Evolutionary conservation across 1,140 invertebrate genomes (phyloP).

Genomic region (Phenacoccus solenopsis): DNA sequence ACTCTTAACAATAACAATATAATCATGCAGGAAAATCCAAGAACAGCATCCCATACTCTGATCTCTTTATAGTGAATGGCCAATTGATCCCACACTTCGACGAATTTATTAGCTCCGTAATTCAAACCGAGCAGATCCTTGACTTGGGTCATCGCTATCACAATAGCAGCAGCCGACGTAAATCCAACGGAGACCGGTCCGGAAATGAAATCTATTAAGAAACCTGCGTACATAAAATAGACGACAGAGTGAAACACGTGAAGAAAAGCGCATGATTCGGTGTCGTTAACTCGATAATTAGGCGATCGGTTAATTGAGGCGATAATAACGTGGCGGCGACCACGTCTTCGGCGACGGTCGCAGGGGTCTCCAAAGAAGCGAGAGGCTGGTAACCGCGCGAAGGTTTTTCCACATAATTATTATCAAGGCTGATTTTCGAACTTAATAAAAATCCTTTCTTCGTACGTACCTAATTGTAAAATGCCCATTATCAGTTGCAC

Average conservation of each 20-base stretch:
- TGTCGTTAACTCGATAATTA: no score
- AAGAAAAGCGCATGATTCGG: no score
- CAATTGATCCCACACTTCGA: slow-evolving; percentile 46
- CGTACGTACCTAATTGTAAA: slow-evolving; percentile 60
- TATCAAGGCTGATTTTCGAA: no score
- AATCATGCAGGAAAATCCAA: slow-evolving; percentile 52
- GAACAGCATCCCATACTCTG: slow-evolving; percentile 47
- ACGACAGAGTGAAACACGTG: no score
- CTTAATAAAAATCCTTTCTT: no score
- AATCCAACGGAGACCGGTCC: slow-evolving; percentile 83
- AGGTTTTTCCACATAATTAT: no score
- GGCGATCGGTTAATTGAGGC: no score
- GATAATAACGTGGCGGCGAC: no score
- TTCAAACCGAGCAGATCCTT: slow-evolving; percentile 63
- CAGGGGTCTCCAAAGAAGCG: no score
- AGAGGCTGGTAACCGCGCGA: no score
- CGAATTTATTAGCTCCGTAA: slow-evolving; percentile 49
- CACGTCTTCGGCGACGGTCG: no score
- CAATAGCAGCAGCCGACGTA: slow-evolving; percentile 78
- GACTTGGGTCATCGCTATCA: slow-evolving; percentile 72
- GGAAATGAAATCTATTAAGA: slow-evolving; percentile 82
- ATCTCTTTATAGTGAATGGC: slow-evolving; percentile 53
- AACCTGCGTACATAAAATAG: no score
- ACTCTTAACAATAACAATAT: slow-evolving; percentile 54
- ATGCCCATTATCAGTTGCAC: slow-evolving; percentile 71